phyloP scores from a whole-genome alignment of 2,113 vertebrate species.

The Montifringilla adamsi region DNA sequence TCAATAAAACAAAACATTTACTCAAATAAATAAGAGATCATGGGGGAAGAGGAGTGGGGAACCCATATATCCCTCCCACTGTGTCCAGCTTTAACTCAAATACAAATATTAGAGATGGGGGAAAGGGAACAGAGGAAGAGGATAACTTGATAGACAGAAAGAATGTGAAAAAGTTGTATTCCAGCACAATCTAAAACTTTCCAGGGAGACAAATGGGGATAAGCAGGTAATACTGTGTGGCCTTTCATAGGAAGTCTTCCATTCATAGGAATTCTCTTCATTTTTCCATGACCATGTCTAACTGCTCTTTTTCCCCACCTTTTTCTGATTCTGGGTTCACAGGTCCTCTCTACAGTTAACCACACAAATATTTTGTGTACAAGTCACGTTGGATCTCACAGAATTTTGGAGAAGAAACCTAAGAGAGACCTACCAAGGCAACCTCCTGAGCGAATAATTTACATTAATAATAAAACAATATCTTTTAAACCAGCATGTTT shows the following conservation, averaged over 20 bases:
- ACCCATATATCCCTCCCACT: neutral
- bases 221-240: neutral
- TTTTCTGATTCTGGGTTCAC: neutral
- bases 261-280: neutral
- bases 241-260: conserved; percentile 48
- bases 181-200: neutral
- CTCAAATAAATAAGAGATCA: conserved; percentile 26
- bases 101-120: neutral
- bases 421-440: neutral
- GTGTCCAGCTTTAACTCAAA: neutral
- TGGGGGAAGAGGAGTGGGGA: neutral
- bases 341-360: neutral
- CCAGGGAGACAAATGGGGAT: neutral
- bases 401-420: neutral
- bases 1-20: conserved; percentile 53
- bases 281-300: neutral
- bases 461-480: neutral
- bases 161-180: neutral
- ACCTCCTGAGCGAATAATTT: neutral
- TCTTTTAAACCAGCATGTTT: neutral
- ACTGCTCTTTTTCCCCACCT: neutral
- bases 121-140: neutral
- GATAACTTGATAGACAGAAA: neutral
- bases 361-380: neutral
- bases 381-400: neutral